These are phyloP conservation scores for Galagoides demidoff DNA, from an alignment of 2,797 vertebrate genomes.

Conservation along the genomic window DNA sequence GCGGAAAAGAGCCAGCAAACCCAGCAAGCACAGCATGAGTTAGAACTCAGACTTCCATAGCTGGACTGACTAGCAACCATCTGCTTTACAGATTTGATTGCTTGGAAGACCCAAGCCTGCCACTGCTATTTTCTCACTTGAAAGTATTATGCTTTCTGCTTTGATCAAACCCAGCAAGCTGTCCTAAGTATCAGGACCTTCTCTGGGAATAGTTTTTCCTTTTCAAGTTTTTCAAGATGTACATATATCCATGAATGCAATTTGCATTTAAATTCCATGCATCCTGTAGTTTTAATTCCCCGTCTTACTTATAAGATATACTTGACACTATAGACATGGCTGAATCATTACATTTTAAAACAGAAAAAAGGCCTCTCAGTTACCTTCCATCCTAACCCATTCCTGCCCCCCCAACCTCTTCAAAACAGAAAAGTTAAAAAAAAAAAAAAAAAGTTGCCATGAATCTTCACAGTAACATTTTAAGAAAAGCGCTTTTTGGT, in stretches of 20 bases:
- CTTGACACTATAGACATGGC: not conserved
- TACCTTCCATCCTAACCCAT: not conserved
- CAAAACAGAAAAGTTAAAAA: constrained; percentile 8
- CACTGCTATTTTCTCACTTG: constrained; percentile 85
- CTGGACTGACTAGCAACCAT: constrained; percentile 80
- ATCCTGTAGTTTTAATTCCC: constrained; percentile 63
- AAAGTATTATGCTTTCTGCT: constrained; percentile 80
- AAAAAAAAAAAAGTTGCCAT: constrained; percentile 71
- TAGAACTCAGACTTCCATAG: constrained; percentile 86
- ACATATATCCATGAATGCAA: constrained; percentile 58
- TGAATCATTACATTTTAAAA: constrained; percentile 52
- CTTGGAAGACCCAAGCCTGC: constrained; percentile 85
- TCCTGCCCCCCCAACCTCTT: not conserved
- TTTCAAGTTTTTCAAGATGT: constrained; percentile 81
- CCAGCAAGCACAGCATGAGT: constrained; percentile 90
- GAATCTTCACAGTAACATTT: constrained; percentile 78
- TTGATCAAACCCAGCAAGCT: constrained; percentile 85
- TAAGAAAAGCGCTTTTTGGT: constrained; percentile 80
- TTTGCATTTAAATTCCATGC: constrained; percentile 73
- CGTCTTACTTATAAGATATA: constrained; percentile 57
- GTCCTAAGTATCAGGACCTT: constrained; percentile 83
- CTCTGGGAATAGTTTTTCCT: constrained; percentile 70
- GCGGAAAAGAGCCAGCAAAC: constrained; percentile 92
- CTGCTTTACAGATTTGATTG: constrained; percentile 84
- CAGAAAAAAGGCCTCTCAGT: not conserved